Evolutionary conservation across 2,888 invertebrate genomes (phyloP).

Genomic region (Nebria salina): DNA sequence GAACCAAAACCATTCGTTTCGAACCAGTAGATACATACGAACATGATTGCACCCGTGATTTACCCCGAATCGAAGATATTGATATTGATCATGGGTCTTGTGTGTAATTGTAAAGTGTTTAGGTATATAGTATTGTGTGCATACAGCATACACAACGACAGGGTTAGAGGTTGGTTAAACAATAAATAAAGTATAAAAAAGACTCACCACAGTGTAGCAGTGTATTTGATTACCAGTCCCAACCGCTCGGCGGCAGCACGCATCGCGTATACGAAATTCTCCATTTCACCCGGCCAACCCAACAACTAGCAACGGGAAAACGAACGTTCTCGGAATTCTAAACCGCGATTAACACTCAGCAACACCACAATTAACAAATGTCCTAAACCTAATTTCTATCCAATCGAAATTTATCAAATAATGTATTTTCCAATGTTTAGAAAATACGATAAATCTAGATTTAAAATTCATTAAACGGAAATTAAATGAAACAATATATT

Average conservation of each 20-base stretch:
- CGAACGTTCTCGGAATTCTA: slow-evolving; percentile 27
- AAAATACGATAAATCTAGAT: too few species aligned
- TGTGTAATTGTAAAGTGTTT: slow-evolving; percentile 2
- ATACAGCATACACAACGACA: slow-evolving; percentile 36
- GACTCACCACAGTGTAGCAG: slow-evolving; percentile 64
- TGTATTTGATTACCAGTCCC: slow-evolving; percentile 58
- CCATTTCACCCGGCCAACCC: slow-evolving; percentile 47
- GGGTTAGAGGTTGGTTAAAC: slow-evolving; percentile 46
- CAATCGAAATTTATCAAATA: too few species aligned
- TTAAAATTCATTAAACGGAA: too few species aligned
- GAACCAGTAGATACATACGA: not conserved
- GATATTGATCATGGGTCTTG: not conserved
- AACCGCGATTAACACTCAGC: slow-evolving; percentile 20
- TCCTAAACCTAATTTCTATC: too few species aligned
- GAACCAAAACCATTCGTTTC: not conserved
- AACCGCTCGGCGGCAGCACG: slow-evolving; percentile 61
- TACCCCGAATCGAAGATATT: not conserved
- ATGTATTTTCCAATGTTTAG: too few species aligned
- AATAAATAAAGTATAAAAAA: slow-evolving; percentile 59
- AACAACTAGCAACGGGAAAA: slow-evolving; percentile 40
- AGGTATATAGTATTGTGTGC: not conserved
- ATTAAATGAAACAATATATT: not conserved
- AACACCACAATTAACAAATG: not conserved
- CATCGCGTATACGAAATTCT: slow-evolving; percentile 58
- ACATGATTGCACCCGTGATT: not conserved